Percentiles rank a stretch among this genome's conserved stretches.
Evolutionary conservation across 2,113 vertebrate species (phyloP).

Genomic region (Theristicus caerulescens): DNA sequence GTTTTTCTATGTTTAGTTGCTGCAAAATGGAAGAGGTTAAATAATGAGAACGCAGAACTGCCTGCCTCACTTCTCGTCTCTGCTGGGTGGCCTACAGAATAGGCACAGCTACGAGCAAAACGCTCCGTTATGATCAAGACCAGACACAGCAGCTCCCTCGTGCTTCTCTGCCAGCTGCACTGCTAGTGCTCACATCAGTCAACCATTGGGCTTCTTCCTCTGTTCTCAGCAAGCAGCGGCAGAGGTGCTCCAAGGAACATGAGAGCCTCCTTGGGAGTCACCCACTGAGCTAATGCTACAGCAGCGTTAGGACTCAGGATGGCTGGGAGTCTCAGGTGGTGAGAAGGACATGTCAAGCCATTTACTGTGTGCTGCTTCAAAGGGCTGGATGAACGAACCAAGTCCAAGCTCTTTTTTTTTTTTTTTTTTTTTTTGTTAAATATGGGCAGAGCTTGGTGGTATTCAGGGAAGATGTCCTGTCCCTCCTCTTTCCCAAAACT

Average conservation of each 20-base stretch:
- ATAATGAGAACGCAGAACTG: not conserved
- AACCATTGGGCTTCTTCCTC: not conserved
- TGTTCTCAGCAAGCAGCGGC: not conserved
- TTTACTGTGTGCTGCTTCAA: not conserved
- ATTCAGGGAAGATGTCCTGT: not conserved
- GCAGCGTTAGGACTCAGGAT: rapidly evolving
- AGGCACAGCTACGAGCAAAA: not conserved
- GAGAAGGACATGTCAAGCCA: not conserved
- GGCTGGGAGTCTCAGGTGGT: not conserved
- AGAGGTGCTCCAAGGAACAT: rapidly evolving
- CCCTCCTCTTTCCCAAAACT: not conserved
- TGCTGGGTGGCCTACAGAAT: not conserved
- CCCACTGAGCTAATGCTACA: rapidly evolving
- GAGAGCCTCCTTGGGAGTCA: not conserved
- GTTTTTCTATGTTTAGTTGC: not conserved
- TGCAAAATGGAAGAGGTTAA: not conserved
- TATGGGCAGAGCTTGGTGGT: not conserved
- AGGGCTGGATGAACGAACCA: not conserved
- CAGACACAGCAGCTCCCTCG: not conserved
- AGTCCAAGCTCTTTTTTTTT: not conserved
- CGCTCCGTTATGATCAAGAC: not conserved
- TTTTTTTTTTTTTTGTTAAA: not conserved
- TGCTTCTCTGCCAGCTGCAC: not conserved
- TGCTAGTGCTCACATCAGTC: not conserved
- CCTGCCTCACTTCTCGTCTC: not conserved